Evolutionary conservation across 2,113 vertebrate species (phyloP), one percentile per base, ranked within the genome.

Genomic region (Mungos mungo): DNA sequence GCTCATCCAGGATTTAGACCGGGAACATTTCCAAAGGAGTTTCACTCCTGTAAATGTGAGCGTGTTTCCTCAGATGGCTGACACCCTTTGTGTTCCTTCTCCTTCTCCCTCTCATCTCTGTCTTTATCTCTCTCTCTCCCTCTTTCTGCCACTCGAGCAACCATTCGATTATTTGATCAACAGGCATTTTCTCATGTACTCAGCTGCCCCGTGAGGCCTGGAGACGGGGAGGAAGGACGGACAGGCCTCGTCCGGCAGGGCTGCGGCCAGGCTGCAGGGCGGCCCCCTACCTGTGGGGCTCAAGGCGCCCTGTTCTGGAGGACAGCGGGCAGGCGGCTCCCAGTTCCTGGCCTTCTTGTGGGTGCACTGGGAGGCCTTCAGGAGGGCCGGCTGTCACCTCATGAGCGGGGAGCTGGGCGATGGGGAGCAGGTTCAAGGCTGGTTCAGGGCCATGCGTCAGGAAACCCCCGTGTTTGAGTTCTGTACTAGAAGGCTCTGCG

Each of bases 371-470:
- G 21, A 38, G 69, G 35, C 69, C 27, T 35, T 12, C 10, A 0
- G 69, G 35, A 25, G 21, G 69, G 18, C 69, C 10, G 69, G 69
- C 25, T 3, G 1, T 1, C 41, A 2, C 72, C 72, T 8, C 14
- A 25, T 7, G 27, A 45, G 38, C 15, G 7, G 25, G 25, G 38
- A 14, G 71, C 38, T 7, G 38, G 29, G 71, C 13, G 2, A 6
- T 0, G 5, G 71, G 71, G 25, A 9, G 5, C 5, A 27, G 38
- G 41, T 12, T 45, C 45, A 4, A 31, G 4, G 7, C 31, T 23
- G 13, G 0, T 8, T 7, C 10, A 1, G 19, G 33, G 45, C 5
- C 5, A 5, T 0, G 11, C 9, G 16, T 29, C 63, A 52, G 54
- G 9, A 15, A 63, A 31, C 5, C 3, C 2, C 19, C 9, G 9